Base-by-base conservation (phyloP, 2,888 invertebrate species). In the Xestia rhomboidea region DNA sequence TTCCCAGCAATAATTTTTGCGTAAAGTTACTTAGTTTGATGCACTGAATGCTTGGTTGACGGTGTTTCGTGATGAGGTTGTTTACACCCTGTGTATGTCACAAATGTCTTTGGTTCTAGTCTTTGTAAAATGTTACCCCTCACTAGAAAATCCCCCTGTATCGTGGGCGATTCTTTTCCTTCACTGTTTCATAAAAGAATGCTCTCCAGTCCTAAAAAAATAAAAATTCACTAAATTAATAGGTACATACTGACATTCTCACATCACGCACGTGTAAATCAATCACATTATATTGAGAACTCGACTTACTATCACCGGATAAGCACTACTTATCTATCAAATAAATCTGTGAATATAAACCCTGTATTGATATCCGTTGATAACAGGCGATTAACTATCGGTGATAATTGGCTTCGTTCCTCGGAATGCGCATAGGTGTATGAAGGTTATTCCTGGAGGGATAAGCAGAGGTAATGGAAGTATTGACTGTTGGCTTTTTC, bases 301-400 rank as follows among this genome's bases (percentile, higher is more conserved):
- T 68, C 24, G 27, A 34, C 34, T 49, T 69, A 72, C 57, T 74
- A 80, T 74, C 74, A 38, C 54, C n/a, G 76, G 84, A 84, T 87
- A 77, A 84, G 69, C 68, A 34, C 21, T 11, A 21, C 27, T 76
- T 84, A 87, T 87, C 85, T 87, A 30, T 8, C 63, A 73, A 69
- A 76, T 72, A 67, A 87, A 84, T 87, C 85, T 74, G 63, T 64
- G 72, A 77, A 76, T 80, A 74, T 68, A 66, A 76, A 69, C 60
- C 49, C 68, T 57, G 38, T 64, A 60, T 84, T 76, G 76, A 79
- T 87, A 80, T 87, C 62, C 64, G 41, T 66, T 57, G 84, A 87
- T 84, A 84, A 44, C 21, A 30, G 21, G n/a, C 71, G 83, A 84
- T 83, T 83, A 70, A 76, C 49, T 69, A 67, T 78, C 67, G 27